A percentile compares a stretch with the other conserved stretches of the same genome.
Conservation (phyloP, 2,113 vertebrate genomes). For the Malaclemys terrapin region DNA sequence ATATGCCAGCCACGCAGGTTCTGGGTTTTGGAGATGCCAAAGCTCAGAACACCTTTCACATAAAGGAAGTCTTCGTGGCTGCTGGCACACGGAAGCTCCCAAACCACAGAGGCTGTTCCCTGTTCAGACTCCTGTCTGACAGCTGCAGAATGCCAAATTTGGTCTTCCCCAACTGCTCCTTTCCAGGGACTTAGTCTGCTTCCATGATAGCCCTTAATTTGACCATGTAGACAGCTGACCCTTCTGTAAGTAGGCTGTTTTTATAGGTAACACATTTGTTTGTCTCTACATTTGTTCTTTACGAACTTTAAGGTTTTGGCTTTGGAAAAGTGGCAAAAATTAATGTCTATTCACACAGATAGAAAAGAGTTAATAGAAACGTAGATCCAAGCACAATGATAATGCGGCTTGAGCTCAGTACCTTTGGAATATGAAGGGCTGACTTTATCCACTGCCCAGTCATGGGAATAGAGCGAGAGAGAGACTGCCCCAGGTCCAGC, state of each 20-base stretch:
- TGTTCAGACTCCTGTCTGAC: background rate
- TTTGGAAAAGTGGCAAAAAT: background rate
- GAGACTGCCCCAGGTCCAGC: too few species aligned
- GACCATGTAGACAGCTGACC: accelerated
- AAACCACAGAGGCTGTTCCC: background rate
- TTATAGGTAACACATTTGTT: background rate
- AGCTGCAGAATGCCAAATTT: background rate
- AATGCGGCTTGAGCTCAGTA: accelerated
- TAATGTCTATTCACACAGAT: background rate
- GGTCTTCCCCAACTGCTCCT: background rate
- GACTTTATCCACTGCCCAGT: background rate
- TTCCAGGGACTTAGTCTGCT: background rate
- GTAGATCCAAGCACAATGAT: background rate
- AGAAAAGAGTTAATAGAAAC: background rate
- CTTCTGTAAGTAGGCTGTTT: background rate
- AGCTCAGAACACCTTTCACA: background rate
- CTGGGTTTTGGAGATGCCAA: background rate
- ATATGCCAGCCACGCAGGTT: background rate
- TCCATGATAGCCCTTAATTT: background rate
- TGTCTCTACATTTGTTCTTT: background rate
- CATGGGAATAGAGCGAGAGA: background rate
- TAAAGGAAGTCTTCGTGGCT: background rate
- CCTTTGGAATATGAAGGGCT: background rate
- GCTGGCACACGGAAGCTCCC: background rate
- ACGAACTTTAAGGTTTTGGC: background rate